These are phyloP conservation scores for Mesembrinibis cayennensis DNA, from an alignment of 2,113 vertebrate species.

Conservation along the genomic window DNA sequence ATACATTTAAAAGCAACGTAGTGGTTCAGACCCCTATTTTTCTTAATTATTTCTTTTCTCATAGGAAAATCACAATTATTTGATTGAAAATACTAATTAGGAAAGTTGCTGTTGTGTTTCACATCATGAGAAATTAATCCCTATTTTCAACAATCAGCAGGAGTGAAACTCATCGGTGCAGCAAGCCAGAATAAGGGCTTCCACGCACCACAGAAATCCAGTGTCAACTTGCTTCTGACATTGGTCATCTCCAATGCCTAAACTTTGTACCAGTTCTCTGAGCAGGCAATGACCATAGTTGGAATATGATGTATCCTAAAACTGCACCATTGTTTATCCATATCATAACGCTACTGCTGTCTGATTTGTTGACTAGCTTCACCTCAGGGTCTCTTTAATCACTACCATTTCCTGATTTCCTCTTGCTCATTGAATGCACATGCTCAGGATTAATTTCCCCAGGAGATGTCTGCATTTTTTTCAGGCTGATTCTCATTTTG, in stretches of 20 bases:
- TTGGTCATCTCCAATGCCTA: neutral
- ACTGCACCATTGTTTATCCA: neutral
- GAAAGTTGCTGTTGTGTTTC: conserved; percentile 7
- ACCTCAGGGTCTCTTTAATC: conserved; percentile 24
- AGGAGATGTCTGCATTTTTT: neutral
- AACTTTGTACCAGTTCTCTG: neutral
- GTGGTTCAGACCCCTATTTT: conserved; percentile 1
- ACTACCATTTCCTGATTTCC: conserved; percentile 7
- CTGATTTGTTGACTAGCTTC: neutral
- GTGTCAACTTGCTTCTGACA: neutral
- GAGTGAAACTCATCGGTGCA: neutral
- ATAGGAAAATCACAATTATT: conserved; percentile 28
- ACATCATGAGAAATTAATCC: conserved; percentile 13
- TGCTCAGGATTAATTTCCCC: neutral
- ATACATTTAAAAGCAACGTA: neutral
- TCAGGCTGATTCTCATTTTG: conserved; percentile 4
- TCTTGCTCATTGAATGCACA: neutral
- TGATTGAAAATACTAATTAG: conserved; percentile 46
- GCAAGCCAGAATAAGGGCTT: neutral
- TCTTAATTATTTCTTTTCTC: conserved; percentile 30
- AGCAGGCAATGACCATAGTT: neutral
- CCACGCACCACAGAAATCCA: neutral
- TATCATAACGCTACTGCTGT: neutral
- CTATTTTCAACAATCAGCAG: neutral
- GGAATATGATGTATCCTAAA: neutral